Percentiles rank a stretch among this genome's conserved stretches.
These are phyloP conservation scores for Cacoxenus indagator DNA, from an alignment of 2,888 invertebrate genomes.

Conservation along the genomic window DNA sequence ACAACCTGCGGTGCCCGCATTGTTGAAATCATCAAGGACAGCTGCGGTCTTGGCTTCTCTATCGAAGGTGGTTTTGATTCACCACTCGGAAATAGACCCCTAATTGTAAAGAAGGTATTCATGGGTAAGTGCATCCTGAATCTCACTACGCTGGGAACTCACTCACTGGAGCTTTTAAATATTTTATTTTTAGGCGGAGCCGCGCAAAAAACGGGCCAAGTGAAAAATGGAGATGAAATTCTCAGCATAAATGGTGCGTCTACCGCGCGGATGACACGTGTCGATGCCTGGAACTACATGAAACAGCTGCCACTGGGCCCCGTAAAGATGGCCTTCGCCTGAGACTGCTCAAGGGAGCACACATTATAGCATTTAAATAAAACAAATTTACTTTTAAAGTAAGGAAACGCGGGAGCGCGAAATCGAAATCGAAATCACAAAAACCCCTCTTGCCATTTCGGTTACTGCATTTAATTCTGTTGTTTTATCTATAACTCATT, in stretches of 20 bases:
- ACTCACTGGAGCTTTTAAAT: neutral
- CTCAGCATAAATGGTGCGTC: conserved; percentile 85
- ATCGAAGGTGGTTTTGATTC: conserved; percentile 95
- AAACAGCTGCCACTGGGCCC: conserved; percentile 90
- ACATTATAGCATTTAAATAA: conserved; percentile 29
- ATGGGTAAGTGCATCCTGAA: conserved; percentile 79
- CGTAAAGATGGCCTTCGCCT: conserved; percentile 73
- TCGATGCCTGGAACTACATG: conserved; percentile 94
- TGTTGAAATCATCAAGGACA: conserved; percentile 75
- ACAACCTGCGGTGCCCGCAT: conserved; percentile 52
- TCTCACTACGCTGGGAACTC: too few relatives aligned
- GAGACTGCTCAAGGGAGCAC: conserved; percentile 26
- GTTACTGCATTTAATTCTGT: conserved; percentile 15
- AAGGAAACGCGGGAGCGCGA: neutral
- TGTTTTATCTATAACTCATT: conserved; percentile 18
- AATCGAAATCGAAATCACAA: neutral
- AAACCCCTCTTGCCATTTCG: conserved; percentile 2
- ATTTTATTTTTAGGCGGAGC: conserved; percentile 79
- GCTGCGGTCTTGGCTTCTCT: conserved; percentile 93
- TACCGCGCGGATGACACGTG: conserved; percentile 87
- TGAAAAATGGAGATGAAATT: conserved; percentile 90
- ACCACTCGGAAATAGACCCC: conserved; percentile 88
- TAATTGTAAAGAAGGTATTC: conserved; percentile 93
- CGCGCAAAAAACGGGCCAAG: conserved; percentile 87
- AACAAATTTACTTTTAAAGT: conserved; percentile 44